Conservation (phyloP, 2,797 vertebrate genomes). For the Bradypodion ventrale region DNA sequence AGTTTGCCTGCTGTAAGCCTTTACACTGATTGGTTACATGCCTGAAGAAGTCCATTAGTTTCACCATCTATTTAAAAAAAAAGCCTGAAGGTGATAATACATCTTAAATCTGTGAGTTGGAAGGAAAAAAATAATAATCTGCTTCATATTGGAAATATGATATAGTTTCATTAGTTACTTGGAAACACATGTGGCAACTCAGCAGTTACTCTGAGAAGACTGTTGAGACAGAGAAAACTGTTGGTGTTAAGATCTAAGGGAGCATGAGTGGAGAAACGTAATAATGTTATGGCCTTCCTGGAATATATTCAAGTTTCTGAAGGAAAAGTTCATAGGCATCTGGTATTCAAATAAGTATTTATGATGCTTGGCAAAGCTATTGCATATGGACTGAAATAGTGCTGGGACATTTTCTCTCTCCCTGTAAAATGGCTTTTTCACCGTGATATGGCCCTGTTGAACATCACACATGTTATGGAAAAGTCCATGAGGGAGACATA, state of each 20-base stretch:
- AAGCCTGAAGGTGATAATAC: constrained; percentile 33
- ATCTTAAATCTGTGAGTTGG: constrained; percentile 33
- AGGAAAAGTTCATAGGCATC: not conserved
- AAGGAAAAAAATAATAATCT: constrained; percentile 36
- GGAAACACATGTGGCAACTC: not conserved
- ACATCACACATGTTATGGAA: not conserved
- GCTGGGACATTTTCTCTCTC: not conserved
- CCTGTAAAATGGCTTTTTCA: constrained; percentile 13
- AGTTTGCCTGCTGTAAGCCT: not conserved
- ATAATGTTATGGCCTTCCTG: not conserved
- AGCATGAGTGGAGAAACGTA: not conserved
- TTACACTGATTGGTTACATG: constrained; percentile 22
- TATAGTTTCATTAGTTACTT: constrained; percentile 36
- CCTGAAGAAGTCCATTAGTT: constrained; percentile 40
- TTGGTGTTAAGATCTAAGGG: constrained; percentile 29
- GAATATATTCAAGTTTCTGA: constrained; percentile 9
- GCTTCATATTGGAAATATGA: constrained; percentile 28
- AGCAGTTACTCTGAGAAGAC: constrained; percentile 28
- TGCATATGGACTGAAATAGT: not conserved
- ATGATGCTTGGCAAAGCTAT: constrained; percentile 15
- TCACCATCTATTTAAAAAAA: constrained; percentile 9
- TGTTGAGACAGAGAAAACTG: not conserved
- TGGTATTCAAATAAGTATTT: constrained; percentile 6
- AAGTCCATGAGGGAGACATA: not conserved
- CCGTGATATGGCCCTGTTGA: not conserved